phyloP scores from a whole-genome alignment of 2,113 vertebrate genomes.

The Petroica traversi region DNA sequence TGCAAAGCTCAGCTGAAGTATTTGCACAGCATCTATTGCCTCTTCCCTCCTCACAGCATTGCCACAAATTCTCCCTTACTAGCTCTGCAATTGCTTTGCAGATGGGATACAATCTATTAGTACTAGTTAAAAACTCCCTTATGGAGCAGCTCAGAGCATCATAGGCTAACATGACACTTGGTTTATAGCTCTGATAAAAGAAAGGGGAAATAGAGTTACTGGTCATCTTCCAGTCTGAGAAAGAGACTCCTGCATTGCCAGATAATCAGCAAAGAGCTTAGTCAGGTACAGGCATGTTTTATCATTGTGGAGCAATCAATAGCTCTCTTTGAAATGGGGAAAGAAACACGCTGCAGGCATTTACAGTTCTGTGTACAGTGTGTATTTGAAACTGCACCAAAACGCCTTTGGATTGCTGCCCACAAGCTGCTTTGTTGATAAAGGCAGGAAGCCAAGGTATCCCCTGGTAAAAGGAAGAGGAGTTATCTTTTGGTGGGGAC shows the following conservation, averaged over 20 bases:
- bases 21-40: background rate
- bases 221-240: background rate
- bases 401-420: constrained; percentile 37
- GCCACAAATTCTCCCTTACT: background rate
- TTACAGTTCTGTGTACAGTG: background rate
- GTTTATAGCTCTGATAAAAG: background rate
- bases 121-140: background rate
- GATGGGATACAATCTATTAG: background rate
- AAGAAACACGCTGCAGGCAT: background rate
- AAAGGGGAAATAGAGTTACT: background rate
- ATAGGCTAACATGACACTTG: background rate
- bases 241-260: background rate
- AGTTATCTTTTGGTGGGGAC: background rate
- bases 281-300: background rate
- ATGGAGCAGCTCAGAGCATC: background rate
- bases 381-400: background rate
- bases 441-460: constrained; percentile 33
- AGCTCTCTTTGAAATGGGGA: background rate
- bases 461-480: background rate
- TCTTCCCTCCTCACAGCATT: background rate
- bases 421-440: background rate
- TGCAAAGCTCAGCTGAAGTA: background rate
- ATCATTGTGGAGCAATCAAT: background rate
- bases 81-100: background rate
- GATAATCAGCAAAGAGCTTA: background rate